Percentiles rank a stretch among this genome's conserved stretches.
Evolutionary conservation across 2,888 invertebrate genomes (phyloP).

Genomic region (Glaucopsyche alexis): DNA sequence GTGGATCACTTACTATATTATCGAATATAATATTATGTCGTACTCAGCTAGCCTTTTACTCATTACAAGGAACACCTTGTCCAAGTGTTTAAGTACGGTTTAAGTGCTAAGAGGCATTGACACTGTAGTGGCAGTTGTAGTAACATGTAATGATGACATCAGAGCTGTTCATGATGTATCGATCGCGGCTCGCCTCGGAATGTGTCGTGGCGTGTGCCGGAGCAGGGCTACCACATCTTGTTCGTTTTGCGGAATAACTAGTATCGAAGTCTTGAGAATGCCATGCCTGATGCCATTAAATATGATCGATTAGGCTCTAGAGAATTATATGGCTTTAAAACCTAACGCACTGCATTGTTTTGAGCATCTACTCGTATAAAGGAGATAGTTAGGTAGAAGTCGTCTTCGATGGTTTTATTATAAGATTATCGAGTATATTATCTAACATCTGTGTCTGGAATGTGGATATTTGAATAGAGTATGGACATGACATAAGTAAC

Average conservation of each 20-base stretch:
- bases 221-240: constrained; percentile 8
- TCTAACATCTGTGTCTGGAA: too few species aligned
- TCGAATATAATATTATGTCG: too few species aligned
- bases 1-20: too few species aligned
- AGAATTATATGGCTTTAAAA: background rate
- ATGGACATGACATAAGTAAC: too few species aligned
- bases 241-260: background rate
- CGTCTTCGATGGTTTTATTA: too few species aligned
- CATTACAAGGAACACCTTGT: background rate
- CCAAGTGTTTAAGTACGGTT: background rate
- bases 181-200: constrained; percentile 32
- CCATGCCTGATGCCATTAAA: background rate
- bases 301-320: background rate
- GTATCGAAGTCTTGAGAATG: background rate
- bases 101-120: background rate
- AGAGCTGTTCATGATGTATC: constrained; percentile 31
- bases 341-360: too few species aligned
- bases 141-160: constrained; percentile 30
- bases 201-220: constrained; percentile 34
- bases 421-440: too few species aligned
- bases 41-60: too few species aligned
- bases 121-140: constrained; percentile 20
- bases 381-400: too few species aligned
- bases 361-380: too few species aligned
- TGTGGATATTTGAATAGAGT: too few species aligned